Evolutionary conservation across 2,888 invertebrate species (phyloP).

Genomic region (Caradrina kadenii): DNA sequence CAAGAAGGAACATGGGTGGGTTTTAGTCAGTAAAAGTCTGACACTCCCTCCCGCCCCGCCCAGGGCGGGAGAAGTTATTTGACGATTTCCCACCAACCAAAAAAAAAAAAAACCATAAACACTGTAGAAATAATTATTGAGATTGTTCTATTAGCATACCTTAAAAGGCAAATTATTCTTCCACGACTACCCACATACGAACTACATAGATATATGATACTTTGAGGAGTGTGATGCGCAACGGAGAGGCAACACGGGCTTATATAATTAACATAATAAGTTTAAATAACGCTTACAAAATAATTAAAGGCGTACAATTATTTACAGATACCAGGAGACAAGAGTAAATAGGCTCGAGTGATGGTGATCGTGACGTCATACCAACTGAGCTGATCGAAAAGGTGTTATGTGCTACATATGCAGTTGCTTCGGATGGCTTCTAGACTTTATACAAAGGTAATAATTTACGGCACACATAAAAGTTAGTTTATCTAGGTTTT

Average conservation of each 20-base stretch:
- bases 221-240: not conserved
- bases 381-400: slow-evolving; percentile 41
- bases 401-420: slow-evolving; percentile 80
- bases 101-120: too few species aligned
- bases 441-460: slow-evolving; percentile 83
- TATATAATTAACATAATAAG: slow-evolving; percentile 22
- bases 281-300: slow-evolving; percentile 14
- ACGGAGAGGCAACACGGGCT: not conserved
- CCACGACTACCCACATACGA: not conserved
- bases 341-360: slow-evolving; percentile 21
- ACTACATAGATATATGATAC: not conserved
- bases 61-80: too few species aligned
- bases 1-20: too few species aligned
- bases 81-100: too few species aligned
- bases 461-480: too few species aligned
- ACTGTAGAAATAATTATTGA: slow-evolving; percentile 26
- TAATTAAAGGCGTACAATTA: slow-evolving; percentile 9
- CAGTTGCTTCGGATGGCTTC: slow-evolving; percentile 74
- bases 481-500: too few species aligned
- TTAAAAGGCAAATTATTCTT: slow-evolving; percentile 27
- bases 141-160: slow-evolving; percentile 45
- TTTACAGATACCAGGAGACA: slow-evolving; percentile 28
- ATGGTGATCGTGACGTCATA: slow-evolving; percentile 32
- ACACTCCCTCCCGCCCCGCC: too few species aligned
- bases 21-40: too few species aligned